phyloP scores from a whole-genome alignment of 2,888 invertebrate species.

The Hetaerina titia region DNA sequence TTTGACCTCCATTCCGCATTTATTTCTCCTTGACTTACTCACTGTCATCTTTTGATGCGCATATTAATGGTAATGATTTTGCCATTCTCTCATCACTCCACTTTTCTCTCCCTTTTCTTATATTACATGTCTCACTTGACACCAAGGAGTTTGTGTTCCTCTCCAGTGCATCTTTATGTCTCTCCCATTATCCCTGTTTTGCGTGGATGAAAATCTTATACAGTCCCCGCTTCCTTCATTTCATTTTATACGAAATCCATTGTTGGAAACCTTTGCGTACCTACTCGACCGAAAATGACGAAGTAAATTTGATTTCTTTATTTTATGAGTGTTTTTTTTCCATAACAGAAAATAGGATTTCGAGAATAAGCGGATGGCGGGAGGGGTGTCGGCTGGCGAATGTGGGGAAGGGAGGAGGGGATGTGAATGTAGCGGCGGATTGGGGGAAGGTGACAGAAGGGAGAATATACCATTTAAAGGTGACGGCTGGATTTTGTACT shows the following conservation, averaged over 20 bases:
- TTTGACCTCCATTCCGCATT: not conserved
- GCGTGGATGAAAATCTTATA: not conserved
- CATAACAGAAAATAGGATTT: no score
- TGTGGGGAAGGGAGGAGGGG: not conserved
- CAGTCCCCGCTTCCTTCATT: not conserved
- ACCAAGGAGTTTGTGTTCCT: not conserved
- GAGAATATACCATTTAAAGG: not conserved
- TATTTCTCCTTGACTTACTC: not conserved
- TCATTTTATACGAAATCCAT: not conserved
- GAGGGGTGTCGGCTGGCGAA: not conserved
- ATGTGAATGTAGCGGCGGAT: not conserved
- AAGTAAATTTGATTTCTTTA: not conserved
- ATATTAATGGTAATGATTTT: not conserved
- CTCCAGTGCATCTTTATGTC: not conserved
- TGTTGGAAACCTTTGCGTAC: not conserved
- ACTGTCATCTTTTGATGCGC: not conserved
- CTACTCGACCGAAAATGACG: not conserved
- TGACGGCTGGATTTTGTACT: not conserved
- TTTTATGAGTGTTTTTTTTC: not conserved
- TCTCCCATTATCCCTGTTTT: not conserved
- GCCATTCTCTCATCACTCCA: not conserved
- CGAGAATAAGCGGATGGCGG: not conserved
- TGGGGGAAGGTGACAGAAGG: not conserved
- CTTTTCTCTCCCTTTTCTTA: not conserved
- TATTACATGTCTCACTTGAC: not conserved